These are phyloP conservation scores for Megaustenia siamemsis DNA, from an alignment of 2,888 invertebrate species.

Conservation along the genomic window DNA sequence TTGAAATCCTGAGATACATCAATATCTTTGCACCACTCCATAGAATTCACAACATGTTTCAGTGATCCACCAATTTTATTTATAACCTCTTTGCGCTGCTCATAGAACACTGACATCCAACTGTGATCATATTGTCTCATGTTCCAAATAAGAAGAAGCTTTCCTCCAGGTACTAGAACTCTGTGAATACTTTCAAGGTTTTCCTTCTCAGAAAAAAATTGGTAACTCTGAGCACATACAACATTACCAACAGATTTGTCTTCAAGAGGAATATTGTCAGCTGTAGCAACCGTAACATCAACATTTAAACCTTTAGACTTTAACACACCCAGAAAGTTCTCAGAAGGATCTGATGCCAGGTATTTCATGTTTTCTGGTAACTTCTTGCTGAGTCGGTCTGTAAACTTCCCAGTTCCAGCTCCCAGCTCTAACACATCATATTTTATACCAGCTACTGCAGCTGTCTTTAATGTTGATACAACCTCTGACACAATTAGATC, in stretches of 20 bases:
- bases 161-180: slow-evolving; percentile 64
- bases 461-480: neutral
- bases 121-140: slow-evolving; percentile 10
- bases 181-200: slow-evolving; percentile 63
- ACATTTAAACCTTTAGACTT: slow-evolving; percentile 58
- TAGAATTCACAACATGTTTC: neutral
- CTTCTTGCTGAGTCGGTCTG: slow-evolving; percentile 49
- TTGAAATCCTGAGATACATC: slow-evolving; percentile 15
- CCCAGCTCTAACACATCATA: slow-evolving; percentile 67
- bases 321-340: slow-evolving; percentile 61
- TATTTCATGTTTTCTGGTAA: slow-evolving; percentile 50
- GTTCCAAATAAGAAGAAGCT: slow-evolving; percentile 46
- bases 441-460: neutral
- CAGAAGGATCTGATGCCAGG: slow-evolving; percentile 66
- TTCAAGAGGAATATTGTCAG: slow-evolving; percentile 61
- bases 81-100: slow-evolving; percentile 28
- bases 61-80: slow-evolving; percentile 17
- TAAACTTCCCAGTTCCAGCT: slow-evolving; percentile 70
- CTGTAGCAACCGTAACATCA: slow-evolving; percentile 59
- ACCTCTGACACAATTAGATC: slow-evolving; percentile 26
- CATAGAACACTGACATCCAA: slow-evolving; percentile 29
- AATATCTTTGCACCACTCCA: slow-evolving; percentile 37
- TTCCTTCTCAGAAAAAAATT: slow-evolving; percentile 66
- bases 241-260: slow-evolving; percentile 63
- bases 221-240: slow-evolving; percentile 68